phyloP scores from a whole-genome alignment of 30 jellyfish, hydroid and myxozoan genomes.

The Rhopilema esculentum region DNA sequence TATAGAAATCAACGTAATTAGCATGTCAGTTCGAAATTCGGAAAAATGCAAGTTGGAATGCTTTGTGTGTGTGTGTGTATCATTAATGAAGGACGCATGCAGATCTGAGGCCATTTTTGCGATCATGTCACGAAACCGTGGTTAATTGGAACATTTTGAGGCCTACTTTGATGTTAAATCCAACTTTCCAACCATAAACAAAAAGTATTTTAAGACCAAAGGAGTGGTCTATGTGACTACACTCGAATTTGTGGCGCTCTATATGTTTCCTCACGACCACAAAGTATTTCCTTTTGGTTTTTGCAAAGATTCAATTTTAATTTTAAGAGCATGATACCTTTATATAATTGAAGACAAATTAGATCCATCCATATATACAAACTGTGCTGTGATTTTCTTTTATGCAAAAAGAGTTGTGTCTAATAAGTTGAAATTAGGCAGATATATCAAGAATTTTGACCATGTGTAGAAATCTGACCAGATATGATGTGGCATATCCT shows the following conservation, averaged over 20 bases:
- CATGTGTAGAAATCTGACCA: no score
- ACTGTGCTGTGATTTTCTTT: no score
- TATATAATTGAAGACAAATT: no score
- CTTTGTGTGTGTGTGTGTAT: background rate
- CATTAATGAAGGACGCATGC: background rate
- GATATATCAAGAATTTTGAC: no score
- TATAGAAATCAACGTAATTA: background rate
- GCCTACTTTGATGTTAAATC: background rate
- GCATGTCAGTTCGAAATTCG: background rate
- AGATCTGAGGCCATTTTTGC: background rate
- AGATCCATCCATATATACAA: no score
- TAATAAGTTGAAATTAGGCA: no score
- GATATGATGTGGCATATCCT: no score
- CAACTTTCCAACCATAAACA: background rate
- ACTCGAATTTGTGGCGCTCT: background rate
- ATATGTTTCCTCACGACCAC: background rate
- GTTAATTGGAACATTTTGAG: background rate
- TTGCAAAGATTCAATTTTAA: background rate
- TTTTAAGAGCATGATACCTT: background rate
- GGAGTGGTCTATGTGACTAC: background rate
- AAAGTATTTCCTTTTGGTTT: background rate
- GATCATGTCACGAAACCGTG: background rate
- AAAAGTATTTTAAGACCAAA: background rate
- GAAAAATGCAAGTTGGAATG: background rate
- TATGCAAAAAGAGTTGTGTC: no score